Evolutionary conservation across 1,140 invertebrate genomes (phyloP).

Genomic region (Solen grandis): DNA sequence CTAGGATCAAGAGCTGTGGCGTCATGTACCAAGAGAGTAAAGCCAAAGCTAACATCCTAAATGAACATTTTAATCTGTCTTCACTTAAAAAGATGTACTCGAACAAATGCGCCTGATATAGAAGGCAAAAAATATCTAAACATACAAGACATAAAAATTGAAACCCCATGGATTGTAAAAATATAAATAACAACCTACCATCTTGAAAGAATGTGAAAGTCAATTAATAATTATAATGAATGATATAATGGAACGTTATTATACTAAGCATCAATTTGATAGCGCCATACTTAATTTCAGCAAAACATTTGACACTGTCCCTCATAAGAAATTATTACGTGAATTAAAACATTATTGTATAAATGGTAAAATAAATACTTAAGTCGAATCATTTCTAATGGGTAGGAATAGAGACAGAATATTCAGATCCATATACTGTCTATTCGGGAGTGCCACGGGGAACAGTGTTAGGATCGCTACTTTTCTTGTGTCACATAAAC

Average conservation of each 20-base stretch:
- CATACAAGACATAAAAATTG: too few relatives aligned
- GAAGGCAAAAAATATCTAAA: too few relatives aligned
- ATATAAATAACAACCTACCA: too few relatives aligned
- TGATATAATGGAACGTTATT: too few relatives aligned
- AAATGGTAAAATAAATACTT: conserved; percentile 39
- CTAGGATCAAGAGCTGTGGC: conserved; percentile 35
- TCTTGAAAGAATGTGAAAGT: too few relatives aligned
- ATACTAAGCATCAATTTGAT: too few relatives aligned
- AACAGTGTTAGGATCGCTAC: conserved; percentile 35
- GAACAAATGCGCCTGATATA: conserved; percentile 46
- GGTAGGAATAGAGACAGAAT: conserved; percentile 28
- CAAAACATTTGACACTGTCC: too few relatives aligned
- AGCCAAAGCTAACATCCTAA: conserved; percentile 35
- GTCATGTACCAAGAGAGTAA: conserved; percentile 7
- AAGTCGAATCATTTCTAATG: conserved; percentile 52
- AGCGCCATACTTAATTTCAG: too few relatives aligned
- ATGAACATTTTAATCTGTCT: conserved; percentile 37
- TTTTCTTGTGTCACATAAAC: conserved; percentile 58
- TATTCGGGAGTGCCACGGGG: conserved; percentile 56
- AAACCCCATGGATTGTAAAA: too few relatives aligned
- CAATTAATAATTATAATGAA: too few relatives aligned
- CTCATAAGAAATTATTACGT: conserved; percentile 49
- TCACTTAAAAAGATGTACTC: conserved; percentile 4
- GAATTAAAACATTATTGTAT: conserved; percentile 61
- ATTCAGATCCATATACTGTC: conserved; percentile 35